Evolutionary conservation across 2,888 invertebrate species (phyloP).

Genomic region (Malthinus flaveolus): DNA sequence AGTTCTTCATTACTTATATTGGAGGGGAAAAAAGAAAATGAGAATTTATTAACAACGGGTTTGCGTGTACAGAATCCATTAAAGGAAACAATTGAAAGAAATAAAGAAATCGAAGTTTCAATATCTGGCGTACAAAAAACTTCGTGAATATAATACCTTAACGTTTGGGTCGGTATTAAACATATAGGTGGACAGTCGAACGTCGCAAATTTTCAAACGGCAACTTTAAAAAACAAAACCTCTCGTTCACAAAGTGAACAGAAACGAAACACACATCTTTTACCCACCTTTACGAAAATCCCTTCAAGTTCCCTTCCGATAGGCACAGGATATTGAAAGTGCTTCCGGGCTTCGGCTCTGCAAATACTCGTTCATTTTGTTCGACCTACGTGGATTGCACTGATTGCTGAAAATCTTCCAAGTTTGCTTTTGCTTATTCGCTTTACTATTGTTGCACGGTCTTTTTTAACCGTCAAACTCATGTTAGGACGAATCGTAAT

Average conservation of each 20-base stretch:
- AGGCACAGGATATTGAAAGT: slow-evolving; percentile 29
- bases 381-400: slow-evolving; percentile 22
- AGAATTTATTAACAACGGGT: no score
- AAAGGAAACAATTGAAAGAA: slow-evolving; percentile 10
- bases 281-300: slow-evolving; percentile 14
- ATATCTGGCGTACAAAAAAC: slow-evolving; percentile 16
- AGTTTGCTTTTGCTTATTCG: slow-evolving; percentile 19
- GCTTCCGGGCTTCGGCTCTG: slow-evolving; percentile 26
- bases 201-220: slow-evolving; percentile 12
- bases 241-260: slow-evolving; percentile 5
- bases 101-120: slow-evolving; percentile 12
- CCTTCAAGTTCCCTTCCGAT: slow-evolving; percentile 23
- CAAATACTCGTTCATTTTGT: slow-evolving; percentile 27
- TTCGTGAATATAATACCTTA: slow-evolving; percentile 12
- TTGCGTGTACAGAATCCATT: slow-evolving; percentile 11
- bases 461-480: slow-evolving; percentile 20
- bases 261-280: slow-evolving; percentile 10
- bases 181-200: slow-evolving; percentile 6
- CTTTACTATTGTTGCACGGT: slow-evolving; percentile 24
- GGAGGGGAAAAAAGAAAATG: no score
- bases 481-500: slow-evolving; percentile 32
- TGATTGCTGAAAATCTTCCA: slow-evolving; percentile 24
- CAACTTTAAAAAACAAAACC: slow-evolving; percentile 20
- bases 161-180: slow-evolving; percentile 6
- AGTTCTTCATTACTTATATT: no score